Evolutionary conservation across 2,113 vertebrate genomes (phyloP).

Genomic region (Damaliscus lunatus): DNA sequence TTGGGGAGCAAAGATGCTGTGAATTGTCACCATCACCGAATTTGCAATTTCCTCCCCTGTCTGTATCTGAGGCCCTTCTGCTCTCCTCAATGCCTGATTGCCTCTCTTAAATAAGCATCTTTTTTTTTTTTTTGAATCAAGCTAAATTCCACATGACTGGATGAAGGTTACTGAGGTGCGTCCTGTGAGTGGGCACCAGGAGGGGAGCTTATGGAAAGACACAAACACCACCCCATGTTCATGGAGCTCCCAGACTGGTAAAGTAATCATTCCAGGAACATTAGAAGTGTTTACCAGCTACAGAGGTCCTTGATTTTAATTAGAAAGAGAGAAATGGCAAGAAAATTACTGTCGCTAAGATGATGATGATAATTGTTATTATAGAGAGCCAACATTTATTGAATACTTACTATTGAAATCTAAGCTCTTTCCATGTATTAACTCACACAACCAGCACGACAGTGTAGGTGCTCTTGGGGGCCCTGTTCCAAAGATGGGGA

Average conservation of each 20-base stretch:
- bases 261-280: not conserved
- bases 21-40: not conserved
- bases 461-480: not conserved
- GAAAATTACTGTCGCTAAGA: slow-evolving; percentile 34
- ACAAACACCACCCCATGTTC: accelerated
- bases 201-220: not conserved
- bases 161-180: not conserved
- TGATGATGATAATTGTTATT: slow-evolving; percentile 1
- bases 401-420: not conserved
- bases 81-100: not conserved
- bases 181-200: not conserved
- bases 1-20: not conserved
- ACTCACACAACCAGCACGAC: not conserved
- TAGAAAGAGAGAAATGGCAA: slow-evolving; percentile 51
- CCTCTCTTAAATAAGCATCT: not conserved
- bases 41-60: not conserved
- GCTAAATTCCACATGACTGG: not conserved
- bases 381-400: not conserved
- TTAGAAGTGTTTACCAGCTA: slow-evolving; percentile 27
- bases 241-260: not conserved
- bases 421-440: not conserved
- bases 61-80: not conserved
- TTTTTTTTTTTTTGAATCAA: not conserved
- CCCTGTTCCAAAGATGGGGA: not conserved
- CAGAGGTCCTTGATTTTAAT: slow-evolving; percentile 47